Conservation (phyloP, 2,113 vertebrate genomes). For the Natator depressus region DNA sequence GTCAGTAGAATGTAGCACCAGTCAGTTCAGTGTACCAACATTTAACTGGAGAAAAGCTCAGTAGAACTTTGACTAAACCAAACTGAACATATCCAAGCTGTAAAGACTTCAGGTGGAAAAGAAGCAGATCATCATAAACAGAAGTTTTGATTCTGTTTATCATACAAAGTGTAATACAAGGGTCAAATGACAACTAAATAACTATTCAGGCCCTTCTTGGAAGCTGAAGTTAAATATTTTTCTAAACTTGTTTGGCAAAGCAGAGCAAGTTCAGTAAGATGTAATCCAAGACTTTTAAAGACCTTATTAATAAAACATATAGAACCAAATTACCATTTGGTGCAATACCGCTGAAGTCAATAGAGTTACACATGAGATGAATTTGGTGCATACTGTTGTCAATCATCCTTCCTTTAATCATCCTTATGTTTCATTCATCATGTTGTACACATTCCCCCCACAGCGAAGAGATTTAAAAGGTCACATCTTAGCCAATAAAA, state of each 20-base stretch:
- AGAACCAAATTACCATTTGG: neutral
- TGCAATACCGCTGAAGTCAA: neutral
- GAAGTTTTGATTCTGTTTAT: neutral
- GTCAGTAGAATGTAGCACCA: neutral
- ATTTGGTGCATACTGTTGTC: conserved; percentile 1
- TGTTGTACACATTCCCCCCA: conserved; percentile 14
- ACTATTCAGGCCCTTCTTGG: neutral
- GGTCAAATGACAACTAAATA: neutral
- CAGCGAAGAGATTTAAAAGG: conserved; percentile 65
- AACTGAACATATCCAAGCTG: neutral
- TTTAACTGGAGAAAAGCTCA: neutral
- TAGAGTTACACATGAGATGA: neutral
- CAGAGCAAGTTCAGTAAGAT: neutral
- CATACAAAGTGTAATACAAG: neutral
- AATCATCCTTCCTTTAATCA: conserved; percentile 37
- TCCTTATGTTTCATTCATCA: conserved; percentile 36
- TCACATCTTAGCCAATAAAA: conserved; percentile 64
- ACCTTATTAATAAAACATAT: neutral
- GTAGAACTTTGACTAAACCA: neutral
- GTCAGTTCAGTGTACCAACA: neutral
- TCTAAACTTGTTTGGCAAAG: neutral
- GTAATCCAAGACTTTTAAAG: neutral
- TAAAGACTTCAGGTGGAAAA: neutral
- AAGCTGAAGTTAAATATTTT: neutral
- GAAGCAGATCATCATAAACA: neutral